Evolutionary conservation across 2,888 invertebrate genomes (phyloP).

Genomic region (Melitaea athalia): DNA sequence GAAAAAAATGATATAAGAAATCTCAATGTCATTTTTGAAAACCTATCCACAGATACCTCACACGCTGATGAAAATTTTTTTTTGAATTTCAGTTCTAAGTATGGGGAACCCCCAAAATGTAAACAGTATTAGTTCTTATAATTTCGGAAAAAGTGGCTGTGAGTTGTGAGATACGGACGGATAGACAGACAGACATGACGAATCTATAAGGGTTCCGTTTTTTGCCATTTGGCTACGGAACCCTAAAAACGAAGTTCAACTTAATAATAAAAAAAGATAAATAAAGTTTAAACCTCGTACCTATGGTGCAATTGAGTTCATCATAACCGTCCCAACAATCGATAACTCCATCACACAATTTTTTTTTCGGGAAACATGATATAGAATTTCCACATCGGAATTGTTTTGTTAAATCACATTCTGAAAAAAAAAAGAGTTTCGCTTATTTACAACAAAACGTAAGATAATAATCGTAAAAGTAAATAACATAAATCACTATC

Average conservation of each 20-base stretch:
- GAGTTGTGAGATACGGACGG: no score
- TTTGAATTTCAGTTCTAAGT: no score
- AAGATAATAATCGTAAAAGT: neutral
- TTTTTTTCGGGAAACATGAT: conserved; percentile 86
- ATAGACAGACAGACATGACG: no score
- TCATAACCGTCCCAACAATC: conserved; percentile 91
- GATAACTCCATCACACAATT: conserved; percentile 86
- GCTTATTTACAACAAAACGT: neutral
- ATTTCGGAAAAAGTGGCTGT: no score
- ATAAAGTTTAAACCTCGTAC: conserved; percentile 59
- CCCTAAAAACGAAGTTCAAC: neutral
- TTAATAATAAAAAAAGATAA: neutral
- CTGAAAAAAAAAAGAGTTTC: conserved; percentile 57
- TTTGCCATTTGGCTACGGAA: no score
- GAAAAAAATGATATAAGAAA: no score
- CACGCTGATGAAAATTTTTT: no score
- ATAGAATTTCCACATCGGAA: conserved; percentile 89
- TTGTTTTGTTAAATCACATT: conserved; percentile 84
- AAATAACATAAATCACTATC: neutral
- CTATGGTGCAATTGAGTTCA: conserved; percentile 86
- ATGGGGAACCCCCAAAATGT: no score
- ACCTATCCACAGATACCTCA: no score
- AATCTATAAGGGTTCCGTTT: no score
- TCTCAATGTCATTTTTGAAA: no score
- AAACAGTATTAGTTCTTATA: no score